Evolutionary conservation across 2,797 vertebrate genomes (phyloP), one percentile per base, ranked within the genome.

Genomic region (Premnoplex brunnescens): DNA sequence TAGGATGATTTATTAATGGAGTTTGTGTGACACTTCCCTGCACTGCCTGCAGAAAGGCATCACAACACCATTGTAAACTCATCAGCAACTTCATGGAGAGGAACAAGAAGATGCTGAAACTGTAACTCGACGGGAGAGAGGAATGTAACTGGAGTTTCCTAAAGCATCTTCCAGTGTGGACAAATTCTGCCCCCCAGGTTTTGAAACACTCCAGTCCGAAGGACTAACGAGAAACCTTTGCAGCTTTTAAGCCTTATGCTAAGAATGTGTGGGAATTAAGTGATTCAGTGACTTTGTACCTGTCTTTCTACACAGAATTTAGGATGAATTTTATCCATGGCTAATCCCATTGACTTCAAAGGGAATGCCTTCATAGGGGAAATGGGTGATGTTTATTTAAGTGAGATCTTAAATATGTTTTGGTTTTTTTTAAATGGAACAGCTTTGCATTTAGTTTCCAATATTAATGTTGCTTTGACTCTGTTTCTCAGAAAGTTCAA

Each of bases 261-360:
- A 39, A 72, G 76, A 85, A 74, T 85, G 71, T 75, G 32, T 59
- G 63, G 60, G 84, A 88, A 76, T 90, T 66, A 81, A 88, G 56
- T 74, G 68, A 94, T 63, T 87, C 79, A 12, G 34, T 73, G 71
- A 83, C 58, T 92, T 91, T 88, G 75, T 91, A 92, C 92, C 95
- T 94, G 94, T 66, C 79, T 85, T 93, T 92, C 79, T 88, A 66
- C 32, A 72, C 28, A 88, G 82, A 94, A 91, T 87, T 97, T 79
- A 66, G 81, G 87, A 69, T 90, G 20, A 92, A 83, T 96, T 95
- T 94, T 88, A 93, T 78, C 95, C 91, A 81, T 96, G 88, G 85
- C 85, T 93, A 94, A 92, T 91, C 87, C 88, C 59, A 93, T 87
- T 95, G 68, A 93, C 85, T 96, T 97, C 94, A 95, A 95, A 97